Base-by-base conservation (phyloP, 1,140 invertebrate species). In the Trachelipus rathkii region DNA sequence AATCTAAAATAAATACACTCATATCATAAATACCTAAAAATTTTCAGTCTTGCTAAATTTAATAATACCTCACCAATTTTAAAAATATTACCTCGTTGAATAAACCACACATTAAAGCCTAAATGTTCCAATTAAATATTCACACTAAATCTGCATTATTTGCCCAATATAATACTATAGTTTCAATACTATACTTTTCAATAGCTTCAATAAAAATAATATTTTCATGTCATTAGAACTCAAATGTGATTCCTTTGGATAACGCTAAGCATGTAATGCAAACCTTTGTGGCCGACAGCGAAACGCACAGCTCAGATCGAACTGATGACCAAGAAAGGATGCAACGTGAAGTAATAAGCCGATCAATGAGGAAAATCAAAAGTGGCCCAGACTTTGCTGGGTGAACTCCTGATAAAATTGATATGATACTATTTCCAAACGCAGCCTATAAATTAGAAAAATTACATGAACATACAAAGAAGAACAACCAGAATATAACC, bases 391-490 rank as follows among this genome's bases (percentile, higher is more conserved):
- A 90, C 82, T 91, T 90, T 8, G 85, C 87, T 9, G 87, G 85
- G 83, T 92, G 91, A 6, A 89, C 88, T n/a, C 88, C 88, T 83
- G 91, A 89, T 23, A 92, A 67, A n/a, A 81, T 23, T 33, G 75
- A 74, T n/a, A 81, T 74, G 21, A 81, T 76, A 68, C 76, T 75
- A 11, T 72, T 74, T 4, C 79, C 79, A 60, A 78, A 76, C 44
- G 74, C 72, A 44, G 74, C 79, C 79, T 81, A 74, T 13, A 46
- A 80, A 70, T 24, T 13, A 71, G 53, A 15, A 68, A 33, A 75
- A 45, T 60, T 19, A 77, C 15, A 6, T 46, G 19, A 73, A 75
- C 0, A n/a, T 4, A 33, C 33, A 33, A 6, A 33, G 2, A 33
- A n/a, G n/a, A n/a, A n/a, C n/a, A 3, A 33, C 6, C 6, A n/a